Percentiles rank a stretch among this genome's conserved stretches.
phyloP scores from a whole-genome alignment of 2,888 invertebrate genomes.

The Plagodis pulveraria region DNA sequence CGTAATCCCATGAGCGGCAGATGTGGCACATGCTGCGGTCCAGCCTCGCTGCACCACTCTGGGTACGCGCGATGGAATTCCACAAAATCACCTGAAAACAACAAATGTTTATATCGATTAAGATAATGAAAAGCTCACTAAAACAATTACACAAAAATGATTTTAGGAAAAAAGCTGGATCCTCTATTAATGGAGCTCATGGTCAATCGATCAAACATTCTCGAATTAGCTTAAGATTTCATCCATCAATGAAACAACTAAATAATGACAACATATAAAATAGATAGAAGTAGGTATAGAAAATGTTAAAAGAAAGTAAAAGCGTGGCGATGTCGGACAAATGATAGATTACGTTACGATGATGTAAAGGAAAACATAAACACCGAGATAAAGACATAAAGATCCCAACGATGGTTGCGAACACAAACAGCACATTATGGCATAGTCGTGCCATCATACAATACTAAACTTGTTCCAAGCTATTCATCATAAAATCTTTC shows the following conservation, averaged over 20 bases:
- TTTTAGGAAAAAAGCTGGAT: neutral
- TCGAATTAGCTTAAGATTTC: no score
- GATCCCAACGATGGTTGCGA: neutral
- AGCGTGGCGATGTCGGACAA: conserved; percentile 3
- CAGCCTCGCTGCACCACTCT: conserved; percentile 95
- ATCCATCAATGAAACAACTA: neutral
- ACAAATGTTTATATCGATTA: conserved; percentile 34
- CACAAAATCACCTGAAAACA: conserved; percentile 92
- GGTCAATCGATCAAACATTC: neutral
- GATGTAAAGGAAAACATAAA: conserved; percentile 11
- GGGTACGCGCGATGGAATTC: conserved; percentile 94
- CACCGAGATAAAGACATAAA: conserved; percentile 2
- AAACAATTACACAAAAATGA: neutral
- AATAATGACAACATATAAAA: neutral
- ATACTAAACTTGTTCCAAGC: neutral
- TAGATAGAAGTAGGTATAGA: neutral
- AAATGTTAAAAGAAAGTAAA: conserved; percentile 1
- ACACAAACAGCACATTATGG: conserved; percentile 2
- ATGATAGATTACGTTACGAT: conserved; percentile 10
- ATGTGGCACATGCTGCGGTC: conserved; percentile 86
- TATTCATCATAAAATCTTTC: conserved; percentile 12
- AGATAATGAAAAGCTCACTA: neutral
- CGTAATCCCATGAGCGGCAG: conserved; percentile 84
- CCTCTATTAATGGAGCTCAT: neutral
- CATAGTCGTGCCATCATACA: neutral